These are phyloP conservation scores for Chironex yamaguchii DNA, from an alignment of 30 jellyfish, hydroid and myxozoan genomes.

Conservation along the genomic window DNA sequence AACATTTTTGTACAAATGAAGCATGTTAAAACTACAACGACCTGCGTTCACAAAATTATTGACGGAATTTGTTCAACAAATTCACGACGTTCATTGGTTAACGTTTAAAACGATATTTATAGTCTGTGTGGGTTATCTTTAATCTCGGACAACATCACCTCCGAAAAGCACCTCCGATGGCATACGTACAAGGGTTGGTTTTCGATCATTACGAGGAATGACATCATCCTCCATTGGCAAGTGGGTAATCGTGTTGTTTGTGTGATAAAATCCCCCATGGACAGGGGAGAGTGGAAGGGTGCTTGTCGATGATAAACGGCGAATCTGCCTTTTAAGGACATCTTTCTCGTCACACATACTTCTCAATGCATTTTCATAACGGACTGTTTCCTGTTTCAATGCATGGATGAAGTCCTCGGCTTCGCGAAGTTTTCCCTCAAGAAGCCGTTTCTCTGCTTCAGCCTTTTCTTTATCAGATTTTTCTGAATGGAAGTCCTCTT, in stretches of 20 bases:
- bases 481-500: neutral
- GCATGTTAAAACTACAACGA: too few species aligned
- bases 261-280: neutral
- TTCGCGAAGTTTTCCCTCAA: neutral
- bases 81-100: too few species aligned
- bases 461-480: neutral
- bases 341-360: neutral
- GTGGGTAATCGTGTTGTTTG: neutral
- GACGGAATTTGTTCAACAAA: too few species aligned
- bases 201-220: neutral
- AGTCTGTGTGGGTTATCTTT: too few species aligned
- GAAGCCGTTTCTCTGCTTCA: neutral
- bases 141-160: neutral
- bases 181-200: neutral
- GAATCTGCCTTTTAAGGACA: neutral
- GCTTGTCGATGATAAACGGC: neutral
- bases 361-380: neutral
- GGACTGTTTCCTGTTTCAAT: neutral
- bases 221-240: neutral
- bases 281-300: neutral
- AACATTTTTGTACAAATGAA: too few species aligned
- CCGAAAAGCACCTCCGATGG: neutral
- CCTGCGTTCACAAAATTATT: too few species aligned
- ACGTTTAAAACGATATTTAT: too few species aligned
- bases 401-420: neutral